Base-by-base conservation (phyloP, 1,140 invertebrate genomes). In the Eulimnadia texana region DNA sequence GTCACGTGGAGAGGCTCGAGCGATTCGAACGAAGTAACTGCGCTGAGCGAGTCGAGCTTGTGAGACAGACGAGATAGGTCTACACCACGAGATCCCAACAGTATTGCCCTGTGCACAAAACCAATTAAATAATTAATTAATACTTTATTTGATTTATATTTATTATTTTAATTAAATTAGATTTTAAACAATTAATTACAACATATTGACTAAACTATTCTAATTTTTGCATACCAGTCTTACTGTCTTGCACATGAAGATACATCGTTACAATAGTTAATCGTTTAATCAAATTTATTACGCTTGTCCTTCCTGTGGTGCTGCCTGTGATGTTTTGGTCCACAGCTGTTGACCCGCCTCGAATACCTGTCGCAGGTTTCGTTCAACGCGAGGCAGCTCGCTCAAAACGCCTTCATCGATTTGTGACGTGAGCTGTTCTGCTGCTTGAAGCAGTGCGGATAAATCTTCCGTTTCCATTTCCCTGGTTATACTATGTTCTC, bases 21-120 rank as follows among this genome's bases (percentile, higher is more conserved):
- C 0, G 91, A 86, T 70, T 93, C 89, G 74, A 93, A 91, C 50
- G 88, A 89, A 63, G 83, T 78, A 63, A 85, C 80, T 3, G 89
- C 80, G 72, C 85, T 93, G 0, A 97, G 76, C 2, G 84, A 83
- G 73, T 93, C 91, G 19, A 98, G 75, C 70, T 93, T 92, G 68
- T 93, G 88, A 3, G 87, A 84, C 60, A 96, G 85, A 74, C 87
- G 86, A n/a, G 90, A 88, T 23, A 96, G 73, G 74, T 95, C 92
- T 67, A 94, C 85, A 3, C 93, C 93, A 77, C 88, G 86, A 0
- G 90, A 88, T 13, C 92, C 93, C 59, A 98, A 77, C 29, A 98
- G 73, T n/a, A 96, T 80, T 67, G 94, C 88, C 0, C 90, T 93
- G 70, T 63, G 81, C n/a, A n/a, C n/a, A n/a, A n/a, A n/a, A n/a